Evolutionary conservation across 2,797 vertebrate species (phyloP).

Genomic region (Pteropus rufus): DNA sequence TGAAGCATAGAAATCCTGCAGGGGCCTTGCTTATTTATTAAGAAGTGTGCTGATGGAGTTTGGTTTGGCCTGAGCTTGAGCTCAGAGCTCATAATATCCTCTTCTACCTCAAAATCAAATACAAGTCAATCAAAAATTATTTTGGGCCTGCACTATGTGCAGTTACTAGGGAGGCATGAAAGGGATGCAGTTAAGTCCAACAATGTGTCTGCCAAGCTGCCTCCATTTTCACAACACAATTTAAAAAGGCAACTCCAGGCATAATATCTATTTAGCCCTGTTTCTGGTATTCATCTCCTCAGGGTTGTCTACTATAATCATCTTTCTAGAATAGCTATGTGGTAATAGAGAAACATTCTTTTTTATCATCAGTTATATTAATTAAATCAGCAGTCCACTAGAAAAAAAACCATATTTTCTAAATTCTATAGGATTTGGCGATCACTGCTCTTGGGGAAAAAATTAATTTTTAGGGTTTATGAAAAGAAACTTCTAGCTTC

Average conservation of each 20-base stretch:
- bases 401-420: neutral
- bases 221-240: neutral
- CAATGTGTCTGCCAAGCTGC: neutral
- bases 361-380: neutral
- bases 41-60: conserved; percentile 65
- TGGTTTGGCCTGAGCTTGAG: conserved; percentile 58
- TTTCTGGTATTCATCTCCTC: neutral
- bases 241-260: neutral
- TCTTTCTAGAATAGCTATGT: neutral
- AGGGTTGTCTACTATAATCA: neutral
- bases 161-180: neutral
- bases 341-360: neutral
- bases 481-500: neutral
- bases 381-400: neutral
- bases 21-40: conserved; percentile 68
- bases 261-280: neutral
- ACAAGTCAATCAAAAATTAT: conserved; percentile 39
- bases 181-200: neutral
- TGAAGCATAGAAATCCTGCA: conserved; percentile 36
- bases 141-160: neutral
- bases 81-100: conserved; percentile 34
- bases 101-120: conserved; percentile 35
- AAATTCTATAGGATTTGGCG: neutral
- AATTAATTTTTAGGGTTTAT: neutral
- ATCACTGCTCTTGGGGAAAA: neutral